Percentiles rank a stretch among this genome's conserved stretches.
These are phyloP conservation scores for Rhamphomyia laevipes DNA, from an alignment of 2,888 invertebrate species.

Conservation along the genomic window DNA sequence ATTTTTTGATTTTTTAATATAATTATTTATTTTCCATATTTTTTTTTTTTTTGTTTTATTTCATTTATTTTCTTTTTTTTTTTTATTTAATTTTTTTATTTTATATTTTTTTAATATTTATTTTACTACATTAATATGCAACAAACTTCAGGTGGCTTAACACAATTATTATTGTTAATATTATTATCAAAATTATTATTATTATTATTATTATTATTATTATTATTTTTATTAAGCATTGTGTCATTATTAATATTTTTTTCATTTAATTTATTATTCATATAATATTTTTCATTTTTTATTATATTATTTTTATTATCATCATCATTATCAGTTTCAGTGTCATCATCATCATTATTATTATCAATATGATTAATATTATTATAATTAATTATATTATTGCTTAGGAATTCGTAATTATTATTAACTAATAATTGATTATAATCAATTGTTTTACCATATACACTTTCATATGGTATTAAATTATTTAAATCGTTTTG, in stretches of 20 bases:
- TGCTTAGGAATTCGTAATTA: constrained; percentile 15
- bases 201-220: constrained; percentile 6
- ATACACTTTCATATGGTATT: constrained; percentile 34
- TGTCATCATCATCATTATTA: constrained; percentile 1
- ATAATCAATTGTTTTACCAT: constrained; percentile 34
- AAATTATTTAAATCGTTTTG: constrained; percentile 8
- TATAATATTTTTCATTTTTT: neutral
- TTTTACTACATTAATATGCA: constrained; percentile 17
- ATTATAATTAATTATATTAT: constrained; percentile 14
- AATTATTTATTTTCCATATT: too few relatives aligned
- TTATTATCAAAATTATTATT: constrained; percentile 6
- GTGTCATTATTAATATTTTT: neutral
- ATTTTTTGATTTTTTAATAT: too few relatives aligned
- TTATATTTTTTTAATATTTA: neutral
- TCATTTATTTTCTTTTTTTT: too few relatives aligned
- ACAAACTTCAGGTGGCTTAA: constrained; percentile 17
- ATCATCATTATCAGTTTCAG: neutral
- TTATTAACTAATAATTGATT: constrained; percentile 17
- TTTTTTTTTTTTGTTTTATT: too few relatives aligned
- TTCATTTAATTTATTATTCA: neutral
- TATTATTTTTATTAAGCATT: neutral
- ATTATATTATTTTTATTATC: neutral
- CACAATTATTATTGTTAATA: constrained; percentile 9
- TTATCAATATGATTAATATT: constrained; percentile 1
- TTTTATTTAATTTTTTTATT: neutral